phyloP scores from a whole-genome alignment of 2,888 invertebrate genomes.

The Chrysolina haemoptera region DNA sequence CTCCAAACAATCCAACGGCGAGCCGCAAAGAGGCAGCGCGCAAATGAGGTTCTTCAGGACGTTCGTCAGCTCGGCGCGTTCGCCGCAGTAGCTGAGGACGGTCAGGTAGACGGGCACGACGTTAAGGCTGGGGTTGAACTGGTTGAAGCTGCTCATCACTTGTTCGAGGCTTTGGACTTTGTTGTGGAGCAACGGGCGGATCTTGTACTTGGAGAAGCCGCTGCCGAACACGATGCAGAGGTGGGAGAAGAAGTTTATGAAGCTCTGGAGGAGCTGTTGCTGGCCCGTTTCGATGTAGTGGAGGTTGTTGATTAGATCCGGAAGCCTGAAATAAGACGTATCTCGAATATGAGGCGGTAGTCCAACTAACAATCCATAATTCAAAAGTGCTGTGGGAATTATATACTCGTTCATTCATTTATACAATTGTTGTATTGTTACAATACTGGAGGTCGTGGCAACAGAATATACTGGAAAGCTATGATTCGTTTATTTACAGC shows the following conservation, averaged over 20 bases:
- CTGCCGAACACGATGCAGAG: constrained; percentile 79
- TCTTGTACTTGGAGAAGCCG: constrained; percentile 74
- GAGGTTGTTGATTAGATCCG: constrained; percentile 73
- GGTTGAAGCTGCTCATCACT: constrained; percentile 74
- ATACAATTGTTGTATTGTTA: too few species aligned
- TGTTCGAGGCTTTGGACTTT: constrained; percentile 76
- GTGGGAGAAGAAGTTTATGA: constrained; percentile 73
- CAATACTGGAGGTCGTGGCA: too few species aligned
- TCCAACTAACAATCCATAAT: too few species aligned
- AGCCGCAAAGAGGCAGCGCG: constrained; percentile 72
- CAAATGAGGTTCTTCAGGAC: constrained; percentile 74
- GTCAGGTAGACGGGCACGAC: constrained; percentile 77
- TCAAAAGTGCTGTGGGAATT: too few species aligned
- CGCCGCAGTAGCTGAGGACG: constrained; percentile 71
- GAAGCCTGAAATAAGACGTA: constrained; percentile 69
- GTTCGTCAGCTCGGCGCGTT: constrained; percentile 69
- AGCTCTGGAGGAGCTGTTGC: constrained; percentile 71
- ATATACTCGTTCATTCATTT: too few species aligned
- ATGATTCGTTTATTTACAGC: too few species aligned
- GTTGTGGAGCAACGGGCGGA: constrained; percentile 74
- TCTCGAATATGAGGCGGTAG: too few species aligned
- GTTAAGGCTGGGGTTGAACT: constrained; percentile 73
- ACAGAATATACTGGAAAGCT: too few species aligned
- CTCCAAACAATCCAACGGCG: constrained; percentile 69
- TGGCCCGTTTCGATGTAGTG: constrained; percentile 72